Evolutionary conservation across 2,113 vertebrate genomes (phyloP).

Genomic region (Phasianus colchicus): DNA sequence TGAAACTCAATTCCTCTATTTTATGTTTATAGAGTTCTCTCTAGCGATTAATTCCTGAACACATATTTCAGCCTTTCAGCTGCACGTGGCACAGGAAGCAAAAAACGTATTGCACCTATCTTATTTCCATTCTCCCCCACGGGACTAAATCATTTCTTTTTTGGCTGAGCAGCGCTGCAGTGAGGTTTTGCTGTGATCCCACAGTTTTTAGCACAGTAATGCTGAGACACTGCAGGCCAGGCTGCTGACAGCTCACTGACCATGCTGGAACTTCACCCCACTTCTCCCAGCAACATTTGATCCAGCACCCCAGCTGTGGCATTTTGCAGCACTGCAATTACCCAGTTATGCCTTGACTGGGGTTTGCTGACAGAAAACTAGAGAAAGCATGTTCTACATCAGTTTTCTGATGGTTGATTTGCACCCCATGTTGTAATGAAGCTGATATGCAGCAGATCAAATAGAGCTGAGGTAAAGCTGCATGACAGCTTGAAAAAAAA

Average conservation of each 20-base stretch:
- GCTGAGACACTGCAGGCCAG: neutral
- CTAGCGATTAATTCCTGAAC: constrained; percentile 39
- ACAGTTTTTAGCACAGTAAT: neutral
- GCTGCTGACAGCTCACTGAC: neutral
- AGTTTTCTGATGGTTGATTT: constrained; percentile 49
- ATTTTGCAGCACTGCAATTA: neutral
- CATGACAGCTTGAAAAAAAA: constrained; percentile 7
- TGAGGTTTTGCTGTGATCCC: neutral
- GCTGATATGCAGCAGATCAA: constrained; percentile 33
- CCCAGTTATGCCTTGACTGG: neutral
- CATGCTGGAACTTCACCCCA: rapidly evolving
- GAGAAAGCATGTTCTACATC: neutral
- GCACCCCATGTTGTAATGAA: constrained; percentile 21
- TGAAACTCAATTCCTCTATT: neutral
- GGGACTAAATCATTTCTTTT: neutral
- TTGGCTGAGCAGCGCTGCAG: neutral
- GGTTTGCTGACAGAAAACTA: neutral
- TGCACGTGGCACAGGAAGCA: constrained; percentile 6
- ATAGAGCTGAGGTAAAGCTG: constrained; percentile 35
- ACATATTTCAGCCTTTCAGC: constrained; percentile 27
- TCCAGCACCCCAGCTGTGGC: neutral
- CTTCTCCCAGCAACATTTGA: neutral
- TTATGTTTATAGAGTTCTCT: constrained; percentile 19
- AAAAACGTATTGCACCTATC: neutral
- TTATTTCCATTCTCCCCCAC: neutral